Base-by-base conservation (phyloP, 2,888 invertebrate genomes). In the Spodoptera picta region DNA sequence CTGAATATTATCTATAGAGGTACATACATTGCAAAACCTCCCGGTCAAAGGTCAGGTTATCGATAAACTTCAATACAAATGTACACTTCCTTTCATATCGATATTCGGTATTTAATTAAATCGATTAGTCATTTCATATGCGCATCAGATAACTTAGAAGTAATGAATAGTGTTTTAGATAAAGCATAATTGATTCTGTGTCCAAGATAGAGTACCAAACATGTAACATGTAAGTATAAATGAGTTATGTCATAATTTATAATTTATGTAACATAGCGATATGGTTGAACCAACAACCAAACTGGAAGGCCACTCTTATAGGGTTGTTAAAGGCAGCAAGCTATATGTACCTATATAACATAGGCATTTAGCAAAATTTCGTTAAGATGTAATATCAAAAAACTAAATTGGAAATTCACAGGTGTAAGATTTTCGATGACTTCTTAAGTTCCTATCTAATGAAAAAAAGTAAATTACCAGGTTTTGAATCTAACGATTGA, bases 51-150 rank as follows among this genome's bases (percentile, higher is more conserved):
- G 41, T 45, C 68, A 48, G 14, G 45, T 23, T 45, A 42, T 42
- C 23, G 52, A 68, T 68, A 65, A 67, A 14, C 14, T 14, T 12
- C 44, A 3, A 60, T 52, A 61, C 11, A 53, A 53, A 42, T 23
- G 55, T n/a, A 9, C 44, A 14, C 45, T 56, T 53, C 44, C 54
- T 51, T 63, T 67, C 62, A 55, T 62, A 44, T 12, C 36, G 14
- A n/a, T 43, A 44, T 31, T 41, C 52, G 51, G 41, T 59, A 72
- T 66, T 59, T 64, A 46, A 48, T 59, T 70, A 75, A 60, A 47
- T 67, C 47, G 47, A 65, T 77, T 60, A 75, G 55, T 77, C 67
- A 75, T 65, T 60, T 51, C 55, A 69, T 52, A 45, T 42, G 43
- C 27, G 48, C 51, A 71, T 69, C 65, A 74, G 67, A 60, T 74